Evolutionary conservation across 1,140 invertebrate genomes (phyloP).

Genomic region (Oedothorax gibbosus): DNA sequence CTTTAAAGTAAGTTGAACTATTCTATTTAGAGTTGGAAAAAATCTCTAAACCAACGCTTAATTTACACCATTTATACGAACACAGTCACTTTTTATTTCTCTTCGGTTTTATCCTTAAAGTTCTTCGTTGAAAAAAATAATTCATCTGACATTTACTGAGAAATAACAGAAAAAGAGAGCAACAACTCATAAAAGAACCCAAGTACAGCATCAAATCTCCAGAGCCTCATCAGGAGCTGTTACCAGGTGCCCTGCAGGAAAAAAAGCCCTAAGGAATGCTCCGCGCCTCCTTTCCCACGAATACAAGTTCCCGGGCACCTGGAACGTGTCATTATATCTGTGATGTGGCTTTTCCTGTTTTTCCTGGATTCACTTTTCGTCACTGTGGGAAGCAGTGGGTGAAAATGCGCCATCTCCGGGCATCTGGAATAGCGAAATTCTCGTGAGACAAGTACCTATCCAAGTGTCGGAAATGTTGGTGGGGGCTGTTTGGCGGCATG

Average conservation of each 20-base stretch:
- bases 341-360: constrained; percentile 50
- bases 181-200: too few species aligned
- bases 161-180: too few species aligned
- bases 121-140: too few species aligned
- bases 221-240: neutral
- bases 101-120: too few species aligned
- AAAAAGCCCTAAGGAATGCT: constrained; percentile 35
- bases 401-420: neutral
- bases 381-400: neutral
- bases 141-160: too few species aligned
- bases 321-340: constrained; percentile 33
- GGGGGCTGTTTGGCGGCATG: too few species aligned
- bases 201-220: too few species aligned
- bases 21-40: too few species aligned
- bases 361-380: constrained; percentile 15
- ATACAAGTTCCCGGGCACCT: constrained; percentile 26
- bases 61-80: too few species aligned
- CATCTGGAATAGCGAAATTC: constrained; percentile 23
- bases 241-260: constrained; percentile 16
- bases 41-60: too few species aligned
- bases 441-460: constrained; percentile 10
- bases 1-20: too few species aligned
- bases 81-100: too few species aligned
- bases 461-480: neutral
- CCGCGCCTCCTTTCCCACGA: constrained; percentile 1